Conservation (phyloP, 2,888 invertebrate genomes). For the Julus scandinavius region DNA sequence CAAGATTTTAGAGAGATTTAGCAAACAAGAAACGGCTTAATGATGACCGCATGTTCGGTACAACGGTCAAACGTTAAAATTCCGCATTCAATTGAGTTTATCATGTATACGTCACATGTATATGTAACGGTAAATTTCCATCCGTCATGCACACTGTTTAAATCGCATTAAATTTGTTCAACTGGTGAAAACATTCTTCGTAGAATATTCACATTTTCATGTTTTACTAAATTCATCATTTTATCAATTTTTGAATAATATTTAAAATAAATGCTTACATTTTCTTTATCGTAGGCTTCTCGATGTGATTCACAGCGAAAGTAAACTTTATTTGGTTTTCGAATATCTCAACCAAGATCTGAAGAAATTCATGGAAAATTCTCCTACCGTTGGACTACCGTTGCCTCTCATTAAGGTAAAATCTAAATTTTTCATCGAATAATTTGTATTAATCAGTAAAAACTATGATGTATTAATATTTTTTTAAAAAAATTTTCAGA, state of each 20-base stretch:
- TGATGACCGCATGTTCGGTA: no score
- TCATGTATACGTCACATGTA: no score
- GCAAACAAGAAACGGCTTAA: no score
- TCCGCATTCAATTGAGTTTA: no score
- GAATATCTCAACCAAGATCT: constrained; percentile 94
- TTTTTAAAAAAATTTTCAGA: constrained; percentile 63
- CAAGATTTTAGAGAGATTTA: no score
- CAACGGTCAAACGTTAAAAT: no score
- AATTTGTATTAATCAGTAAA: neutral
- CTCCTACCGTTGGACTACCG: constrained; percentile 66
- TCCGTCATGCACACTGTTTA: no score
- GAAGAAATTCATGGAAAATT: constrained; percentile 83
- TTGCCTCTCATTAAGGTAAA: constrained; percentile 64
- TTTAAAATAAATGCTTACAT: neutral
- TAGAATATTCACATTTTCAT: no score
- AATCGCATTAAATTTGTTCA: no score
- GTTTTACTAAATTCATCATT: neutral
- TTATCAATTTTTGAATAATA: no score
- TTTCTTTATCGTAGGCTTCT: constrained; percentile 71
- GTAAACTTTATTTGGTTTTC: constrained; percentile 91
- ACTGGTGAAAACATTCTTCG: no score
- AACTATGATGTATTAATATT: neutral
- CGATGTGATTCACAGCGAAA: constrained; percentile 87
- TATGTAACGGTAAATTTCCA: no score
- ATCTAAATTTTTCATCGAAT: neutral